Conservation (phyloP, 1,140 invertebrate genomes). For the Chironomus striatipennis region DNA sequence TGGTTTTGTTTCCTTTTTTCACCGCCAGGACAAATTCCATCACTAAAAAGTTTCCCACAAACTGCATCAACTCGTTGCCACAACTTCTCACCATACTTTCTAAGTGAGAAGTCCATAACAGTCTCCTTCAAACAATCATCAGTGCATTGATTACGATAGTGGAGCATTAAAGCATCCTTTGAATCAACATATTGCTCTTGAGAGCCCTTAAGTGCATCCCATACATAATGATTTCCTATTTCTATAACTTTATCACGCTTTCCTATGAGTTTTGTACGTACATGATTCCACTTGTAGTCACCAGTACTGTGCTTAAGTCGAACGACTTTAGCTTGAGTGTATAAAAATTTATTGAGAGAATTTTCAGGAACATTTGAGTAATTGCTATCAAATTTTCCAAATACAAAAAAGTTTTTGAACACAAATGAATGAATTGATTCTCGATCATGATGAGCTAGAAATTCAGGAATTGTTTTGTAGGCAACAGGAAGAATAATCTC, state of each 20-base stretch:
- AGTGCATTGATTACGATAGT: conserved; percentile 36
- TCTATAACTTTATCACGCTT: conserved; percentile 46
- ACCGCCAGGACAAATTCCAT: conserved; percentile 31
- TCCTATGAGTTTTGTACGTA: conserved; percentile 54
- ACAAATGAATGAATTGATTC: conserved; percentile 41
- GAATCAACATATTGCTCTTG: conserved; percentile 33
- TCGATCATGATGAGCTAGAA: conserved; percentile 37
- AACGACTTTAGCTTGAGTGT: conserved; percentile 46
- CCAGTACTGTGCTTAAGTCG: conserved; percentile 34
- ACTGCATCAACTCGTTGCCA: conserved; percentile 40
- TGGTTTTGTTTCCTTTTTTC: not conserved
- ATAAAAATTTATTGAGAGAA: conserved; percentile 37
- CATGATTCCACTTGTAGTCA: conserved; percentile 45
- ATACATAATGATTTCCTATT: conserved; percentile 55
- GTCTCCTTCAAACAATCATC: conserved; percentile 43
- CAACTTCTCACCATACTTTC: conserved; percentile 38
- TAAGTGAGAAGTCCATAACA: conserved; percentile 40
- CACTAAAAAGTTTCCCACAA: conserved; percentile 37
- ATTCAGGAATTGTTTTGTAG: conserved; percentile 31
- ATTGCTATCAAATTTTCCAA: conserved; percentile 48
- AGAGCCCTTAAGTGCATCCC: conserved; percentile 38
- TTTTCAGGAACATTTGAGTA: conserved; percentile 38
- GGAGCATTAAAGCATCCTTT: conserved; percentile 35
- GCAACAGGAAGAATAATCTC: conserved; percentile 51
- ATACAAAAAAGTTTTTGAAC: conserved; percentile 56